These are phyloP conservation scores for Pseudochromis fuscus DNA, from an alignment of 2,797 vertebrate species.

Conservation along the genomic window DNA sequence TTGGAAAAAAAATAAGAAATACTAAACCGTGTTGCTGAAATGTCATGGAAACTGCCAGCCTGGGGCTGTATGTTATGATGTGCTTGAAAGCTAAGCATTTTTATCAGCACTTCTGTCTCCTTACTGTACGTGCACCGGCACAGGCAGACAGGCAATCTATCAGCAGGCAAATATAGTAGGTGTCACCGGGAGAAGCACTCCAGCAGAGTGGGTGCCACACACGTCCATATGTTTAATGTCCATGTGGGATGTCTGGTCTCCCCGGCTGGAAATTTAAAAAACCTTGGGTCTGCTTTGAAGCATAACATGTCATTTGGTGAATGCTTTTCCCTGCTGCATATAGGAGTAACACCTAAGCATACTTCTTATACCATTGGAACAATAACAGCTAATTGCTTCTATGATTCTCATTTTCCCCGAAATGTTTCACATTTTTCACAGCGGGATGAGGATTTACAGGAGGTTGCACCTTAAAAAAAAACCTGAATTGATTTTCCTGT, in stretches of 20 bases:
- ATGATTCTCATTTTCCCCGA: constrained; percentile 22
- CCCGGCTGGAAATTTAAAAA: constrained; percentile 51
- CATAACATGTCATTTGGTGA: constrained; percentile 43
- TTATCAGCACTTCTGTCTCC: constrained; percentile 78
- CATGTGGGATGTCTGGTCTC: constrained; percentile 45
- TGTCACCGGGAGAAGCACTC: constrained; percentile 70
- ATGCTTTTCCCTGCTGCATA: constrained; percentile 14
- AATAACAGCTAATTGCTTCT: constrained; percentile 39
- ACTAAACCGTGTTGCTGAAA: constrained; percentile 38
- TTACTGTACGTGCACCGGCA: constrained; percentile 61
- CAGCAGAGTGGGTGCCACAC: constrained; percentile 54
- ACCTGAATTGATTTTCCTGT: constrained; percentile 36
- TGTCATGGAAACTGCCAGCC: constrained; percentile 48
- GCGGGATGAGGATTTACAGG: constrained; percentile 33
- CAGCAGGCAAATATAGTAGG: constrained; percentile 70
- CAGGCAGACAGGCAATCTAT: constrained; percentile 75
- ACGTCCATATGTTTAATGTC: constrained; percentile 65
- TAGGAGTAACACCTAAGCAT: constrained; percentile 35
- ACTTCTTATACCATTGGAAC: constrained; percentile 21
- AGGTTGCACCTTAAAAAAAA: constrained; percentile 36
- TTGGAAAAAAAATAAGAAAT: constrained; percentile 14
- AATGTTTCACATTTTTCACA: constrained; percentile 42
- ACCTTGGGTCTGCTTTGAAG: constrained; percentile 30
- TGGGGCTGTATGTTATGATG: constrained; percentile 50
- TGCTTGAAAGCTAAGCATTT: constrained; percentile 64